Base-by-base conservation (phyloP, 1,140 invertebrate species). In the Kradibia gibbosae region DNA sequence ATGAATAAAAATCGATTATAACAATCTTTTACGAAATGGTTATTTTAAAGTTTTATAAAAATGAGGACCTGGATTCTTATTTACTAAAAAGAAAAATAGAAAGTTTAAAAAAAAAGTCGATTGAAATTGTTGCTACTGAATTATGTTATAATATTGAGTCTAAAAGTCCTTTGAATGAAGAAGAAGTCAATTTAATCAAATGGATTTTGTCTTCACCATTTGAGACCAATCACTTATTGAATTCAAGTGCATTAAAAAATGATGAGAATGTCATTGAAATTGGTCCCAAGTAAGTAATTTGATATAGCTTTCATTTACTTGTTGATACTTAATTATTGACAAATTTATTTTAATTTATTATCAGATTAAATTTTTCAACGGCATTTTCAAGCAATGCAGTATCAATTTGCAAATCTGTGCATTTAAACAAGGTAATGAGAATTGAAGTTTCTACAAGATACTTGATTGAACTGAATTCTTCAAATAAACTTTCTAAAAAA, bases 331-430 rank as follows among this genome's bases (percentile, higher is more conserved):
- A 45, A 42, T 57, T 39, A 25, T 36, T 15, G 77, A 70, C 76
- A 55, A 62, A 36, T 75, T 85, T 81, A 1, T 78, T 2, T 74
- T 85, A 85, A 77, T 84, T 83, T 78, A 80, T 89, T 92, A 90
- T 65, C 88, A 96, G 97, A 87, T 94, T 98, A 81, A 98, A 98
- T 90, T 98, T 98, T 89, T 98, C 96, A 15, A 98, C 98, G 55
- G 94, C 98, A 0, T 97, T 97, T 87, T 99, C 97, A 1, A 98
- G 96, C 82, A 99, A 99, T 92, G 96, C 97, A 72, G 96, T 99
- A 5, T 97, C 97, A 42, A 98, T 99, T 84, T 98, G 96, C 89
- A 93, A 95, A 83, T 95, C 96, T 82, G 93, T 98, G 72, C 94
- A 96, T 11, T 89, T 98, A 10, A 89, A 90, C 36, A 93, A 94